Evolutionary conservation across 2,113 vertebrate genomes (phyloP).

Genomic region (Lichenostomus cassidix): DNA sequence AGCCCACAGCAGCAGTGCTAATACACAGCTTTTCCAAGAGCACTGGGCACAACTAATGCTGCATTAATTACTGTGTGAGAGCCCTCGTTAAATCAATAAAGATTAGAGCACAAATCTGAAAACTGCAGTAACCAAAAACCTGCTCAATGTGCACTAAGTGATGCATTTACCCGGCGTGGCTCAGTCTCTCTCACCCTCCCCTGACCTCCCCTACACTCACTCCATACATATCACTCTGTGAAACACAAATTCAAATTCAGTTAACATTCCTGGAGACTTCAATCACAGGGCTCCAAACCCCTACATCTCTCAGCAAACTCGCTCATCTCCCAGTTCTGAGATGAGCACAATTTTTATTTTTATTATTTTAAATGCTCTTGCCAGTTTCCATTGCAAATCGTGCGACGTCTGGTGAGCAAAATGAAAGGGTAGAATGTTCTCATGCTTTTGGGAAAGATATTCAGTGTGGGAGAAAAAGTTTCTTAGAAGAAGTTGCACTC

Average conservation of each 20-base stretch:
- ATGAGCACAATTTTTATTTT: conserved; percentile 62
- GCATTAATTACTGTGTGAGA: background rate
- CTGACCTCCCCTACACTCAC: background rate
- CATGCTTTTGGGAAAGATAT: conserved; percentile 50
- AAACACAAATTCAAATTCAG: conserved; percentile 36
- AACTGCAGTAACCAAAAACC: conserved; percentile 2
- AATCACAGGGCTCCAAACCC: conserved; percentile 12
- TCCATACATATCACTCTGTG: background rate
- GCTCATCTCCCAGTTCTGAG: conserved; percentile 46
- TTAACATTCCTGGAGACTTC: conserved; percentile 45
- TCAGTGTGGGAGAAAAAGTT: conserved; percentile 58
- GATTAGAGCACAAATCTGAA: background rate
- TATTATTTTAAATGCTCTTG: conserved; percentile 57
- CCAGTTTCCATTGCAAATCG: conserved; percentile 71
- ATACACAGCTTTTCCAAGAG: background rate
- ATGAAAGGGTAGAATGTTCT: conserved; percentile 73
- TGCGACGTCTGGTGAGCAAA: conserved; percentile 70
- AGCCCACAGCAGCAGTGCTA: background rate
- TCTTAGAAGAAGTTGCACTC: conserved; percentile 42
- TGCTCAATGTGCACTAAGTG: background rate
- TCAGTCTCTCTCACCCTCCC: background rate
- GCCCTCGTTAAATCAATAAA: background rate
- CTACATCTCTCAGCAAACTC: conserved; percentile 6
- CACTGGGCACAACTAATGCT: background rate
- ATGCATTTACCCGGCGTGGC: background rate